Conservation (phyloP, 2,797 vertebrate genomes). For the Myotis daubentonii region DNA sequence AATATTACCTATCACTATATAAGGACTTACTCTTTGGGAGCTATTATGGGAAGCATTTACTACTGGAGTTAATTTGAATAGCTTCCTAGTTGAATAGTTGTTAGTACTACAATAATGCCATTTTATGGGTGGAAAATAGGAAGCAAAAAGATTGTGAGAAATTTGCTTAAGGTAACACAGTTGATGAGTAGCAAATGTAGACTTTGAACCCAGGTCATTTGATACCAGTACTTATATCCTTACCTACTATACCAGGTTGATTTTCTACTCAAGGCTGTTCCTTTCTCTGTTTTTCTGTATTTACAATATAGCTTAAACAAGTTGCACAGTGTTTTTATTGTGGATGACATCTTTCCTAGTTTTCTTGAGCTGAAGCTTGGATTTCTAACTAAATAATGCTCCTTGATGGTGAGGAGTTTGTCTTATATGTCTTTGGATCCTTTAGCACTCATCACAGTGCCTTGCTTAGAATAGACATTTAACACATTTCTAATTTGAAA, state of each 20-base stretch:
- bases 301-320: neutral
- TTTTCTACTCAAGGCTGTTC: neutral
- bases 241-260: neutral
- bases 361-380: neutral
- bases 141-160: neutral
- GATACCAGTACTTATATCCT: neutral
- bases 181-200: neutral
- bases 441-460: neutral
- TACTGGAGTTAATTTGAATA: neutral
- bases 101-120: neutral
- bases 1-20: neutral
- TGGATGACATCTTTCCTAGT: neutral
- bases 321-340: neutral
- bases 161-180: neutral
- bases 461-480: neutral
- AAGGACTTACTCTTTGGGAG: neutral
- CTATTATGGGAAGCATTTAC: neutral
- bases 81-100: neutral
- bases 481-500: neutral
- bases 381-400: neutral
- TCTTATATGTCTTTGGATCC: neutral
- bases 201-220: neutral
- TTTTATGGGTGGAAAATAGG: neutral
- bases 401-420: neutral
- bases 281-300: neutral